Conservation (phyloP, 2,797 vertebrate genomes). For the Myotis planiceps region DNA sequence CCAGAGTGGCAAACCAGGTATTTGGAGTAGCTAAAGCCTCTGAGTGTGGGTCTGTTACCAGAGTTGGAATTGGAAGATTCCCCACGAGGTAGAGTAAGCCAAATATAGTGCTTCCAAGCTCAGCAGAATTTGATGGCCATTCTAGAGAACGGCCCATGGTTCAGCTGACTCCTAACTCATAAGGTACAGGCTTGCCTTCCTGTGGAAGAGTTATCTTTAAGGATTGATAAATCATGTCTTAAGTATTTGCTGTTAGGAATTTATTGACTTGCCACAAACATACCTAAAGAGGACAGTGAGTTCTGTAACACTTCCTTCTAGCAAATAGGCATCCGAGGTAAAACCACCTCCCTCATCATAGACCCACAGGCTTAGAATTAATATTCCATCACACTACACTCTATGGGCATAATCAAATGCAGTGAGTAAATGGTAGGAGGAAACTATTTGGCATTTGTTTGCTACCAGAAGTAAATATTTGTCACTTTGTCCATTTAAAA, state of each 20-base stretch:
- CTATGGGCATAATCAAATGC: neutral
- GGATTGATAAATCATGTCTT: neutral
- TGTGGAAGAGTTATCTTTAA: neutral
- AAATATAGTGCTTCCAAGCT: neutral
- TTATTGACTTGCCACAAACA: neutral
- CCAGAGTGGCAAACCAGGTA: neutral
- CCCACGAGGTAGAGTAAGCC: neutral
- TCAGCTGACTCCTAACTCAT: slow-evolving; percentile 23
- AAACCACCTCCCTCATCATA: neutral
- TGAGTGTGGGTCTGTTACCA: neutral
- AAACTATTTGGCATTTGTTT: neutral
- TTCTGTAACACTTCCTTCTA: neutral
- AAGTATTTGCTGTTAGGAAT: neutral
- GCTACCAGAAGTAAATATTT: neutral
- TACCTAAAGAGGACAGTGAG: neutral
- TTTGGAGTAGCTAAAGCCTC: neutral
- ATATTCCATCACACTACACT: neutral
- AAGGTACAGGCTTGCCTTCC: neutral
- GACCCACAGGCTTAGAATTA: neutral
- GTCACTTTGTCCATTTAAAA: neutral
- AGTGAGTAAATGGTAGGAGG: neutral
- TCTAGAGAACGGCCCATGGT: neutral
- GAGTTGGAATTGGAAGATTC: neutral
- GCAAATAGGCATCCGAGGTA: neutral
- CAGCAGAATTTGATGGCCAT: neutral